Conservation (phyloP, 2,888 invertebrate genomes). For the Spatulosminthurus flaviceps region DNA sequence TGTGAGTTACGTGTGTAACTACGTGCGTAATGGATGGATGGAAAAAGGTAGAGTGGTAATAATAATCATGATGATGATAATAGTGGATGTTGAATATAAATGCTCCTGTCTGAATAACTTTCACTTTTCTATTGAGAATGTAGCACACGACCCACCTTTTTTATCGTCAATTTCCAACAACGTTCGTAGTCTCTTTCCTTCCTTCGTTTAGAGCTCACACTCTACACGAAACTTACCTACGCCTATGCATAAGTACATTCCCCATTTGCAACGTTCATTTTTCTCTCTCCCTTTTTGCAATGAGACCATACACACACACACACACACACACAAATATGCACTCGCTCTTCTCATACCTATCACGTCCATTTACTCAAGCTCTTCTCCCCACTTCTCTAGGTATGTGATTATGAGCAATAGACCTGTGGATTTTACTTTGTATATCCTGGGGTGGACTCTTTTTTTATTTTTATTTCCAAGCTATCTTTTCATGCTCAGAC, state of each 20-base stretch:
- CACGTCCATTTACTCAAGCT: too few species aligned
- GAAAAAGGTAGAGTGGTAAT: conserved; percentile 23
- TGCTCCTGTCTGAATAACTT: conserved; percentile 37
- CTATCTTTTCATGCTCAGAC: too few species aligned
- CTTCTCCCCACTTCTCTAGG: too few species aligned
- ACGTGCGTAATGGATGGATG: not conserved
- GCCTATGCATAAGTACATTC: not conserved
- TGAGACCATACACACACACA: too few species aligned
- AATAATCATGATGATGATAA: conserved; percentile 27
- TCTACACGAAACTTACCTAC: conserved; percentile 15
- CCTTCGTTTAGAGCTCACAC: too few species aligned
- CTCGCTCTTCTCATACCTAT: too few species aligned
- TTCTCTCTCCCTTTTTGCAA: not conserved
- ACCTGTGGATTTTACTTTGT: too few species aligned
- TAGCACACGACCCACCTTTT: conserved; percentile 49
- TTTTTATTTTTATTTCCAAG: too few species aligned
- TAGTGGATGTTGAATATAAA: conserved; percentile 40
- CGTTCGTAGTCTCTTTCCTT: too few species aligned
- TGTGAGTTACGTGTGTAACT: conserved; percentile 11
- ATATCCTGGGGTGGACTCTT: too few species aligned
- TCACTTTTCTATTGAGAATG: conserved; percentile 46
- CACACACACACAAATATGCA: too few species aligned
- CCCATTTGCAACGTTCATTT: not conserved
- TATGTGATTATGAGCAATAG: too few species aligned
- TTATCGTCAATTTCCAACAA: conserved; percentile 36